A percentile compares a stretch with the other conserved stretches of the same genome.
These are phyloP conservation scores for Eunapius fragilis DNA, from an alignment of 37 sponge, comb jelly and placozoan genomes.

Conservation along the genomic window DNA sequence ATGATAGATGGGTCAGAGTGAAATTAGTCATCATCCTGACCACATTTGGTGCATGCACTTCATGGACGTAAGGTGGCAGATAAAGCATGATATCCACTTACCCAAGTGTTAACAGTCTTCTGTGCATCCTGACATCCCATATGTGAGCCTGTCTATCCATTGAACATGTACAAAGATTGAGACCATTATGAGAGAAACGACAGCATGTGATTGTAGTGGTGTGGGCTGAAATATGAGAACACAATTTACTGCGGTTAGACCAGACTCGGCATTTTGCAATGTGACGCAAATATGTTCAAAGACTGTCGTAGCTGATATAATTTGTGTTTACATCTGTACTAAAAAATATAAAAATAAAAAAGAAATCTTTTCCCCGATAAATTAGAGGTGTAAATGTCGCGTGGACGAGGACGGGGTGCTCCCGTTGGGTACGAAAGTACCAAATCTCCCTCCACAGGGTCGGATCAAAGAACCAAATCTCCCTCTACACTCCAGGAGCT, in stretches of 20 bases:
- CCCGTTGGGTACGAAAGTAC: background rate
- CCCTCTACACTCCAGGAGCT: slow-evolving; percentile 17
- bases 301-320: background rate
- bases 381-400: too few relatives aligned
- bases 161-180: slow-evolving; percentile 64
- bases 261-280: background rate
- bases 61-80: too few relatives aligned
- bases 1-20: too few relatives aligned
- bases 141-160: slow-evolving; percentile 69
- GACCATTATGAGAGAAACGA: slow-evolving; percentile 46
- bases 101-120: slow-evolving; percentile 50
- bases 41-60: too few relatives aligned
- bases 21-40: too few relatives aligned
- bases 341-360: too few relatives aligned
- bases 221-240: slow-evolving; percentile 53
- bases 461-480: background rate
- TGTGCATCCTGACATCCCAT: slow-evolving; percentile 75
- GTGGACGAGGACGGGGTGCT: slow-evolving; percentile 38
- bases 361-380: too few relatives aligned
- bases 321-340: too few relatives aligned
- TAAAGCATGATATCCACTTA: background rate
- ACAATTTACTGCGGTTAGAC: background rate
- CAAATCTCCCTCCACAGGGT: background rate
- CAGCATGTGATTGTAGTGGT: slow-evolving; percentile 70
- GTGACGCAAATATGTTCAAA: background rate